Base-by-base conservation (phyloP, 92 coral and sea anemone genomes). In the Micromussa lordhowensis region DNA sequence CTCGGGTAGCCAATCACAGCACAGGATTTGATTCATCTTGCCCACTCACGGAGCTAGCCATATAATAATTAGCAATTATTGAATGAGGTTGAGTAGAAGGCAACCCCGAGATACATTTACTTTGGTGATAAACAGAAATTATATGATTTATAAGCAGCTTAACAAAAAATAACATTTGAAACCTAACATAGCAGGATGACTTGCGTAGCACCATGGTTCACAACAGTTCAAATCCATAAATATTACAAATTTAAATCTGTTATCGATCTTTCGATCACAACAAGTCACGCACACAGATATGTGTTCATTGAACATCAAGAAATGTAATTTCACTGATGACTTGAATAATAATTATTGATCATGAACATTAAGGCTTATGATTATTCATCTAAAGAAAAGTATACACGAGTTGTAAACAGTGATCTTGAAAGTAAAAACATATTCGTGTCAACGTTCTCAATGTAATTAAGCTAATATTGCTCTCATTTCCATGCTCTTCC, bases 401-500 rank as follows among this genome's bases (percentile, higher is more conserved):
- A 26, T 32, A 32, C 19, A 35, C 51, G 36, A 18, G 30, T 71
- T 26, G 28, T 30, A 68, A 68, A 68, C 17, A n/a, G 16, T 36
- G 17, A n/a, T 35, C 76, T 31, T 71, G 24, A 71, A 71, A 32
- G 0, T 35, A 9, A 9, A 73, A 73, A 73, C 48, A 73, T 30
- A 71, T 73, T 73, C 78, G 53, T 73, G 78, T 28, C 40, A 8
- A 44, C 12, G 30, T n/a, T 26, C 19, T 75, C 35, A 13, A 44
- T 17, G 9, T 21, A 44, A 44, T 44, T 44, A 44, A 44, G 51
- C 51, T 40, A 40, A 40, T 12, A 32, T 3, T 24, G 83, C 57
- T 36, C 38, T n/a, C 36, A 81, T 80, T 78, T 70, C 70, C 88
- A 66, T 79, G n/a, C 53, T 16, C 19, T 29, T 51, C 22, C 87